Conservation (phyloP, 2,888 invertebrate species). For the Ischnura elegans region DNA sequence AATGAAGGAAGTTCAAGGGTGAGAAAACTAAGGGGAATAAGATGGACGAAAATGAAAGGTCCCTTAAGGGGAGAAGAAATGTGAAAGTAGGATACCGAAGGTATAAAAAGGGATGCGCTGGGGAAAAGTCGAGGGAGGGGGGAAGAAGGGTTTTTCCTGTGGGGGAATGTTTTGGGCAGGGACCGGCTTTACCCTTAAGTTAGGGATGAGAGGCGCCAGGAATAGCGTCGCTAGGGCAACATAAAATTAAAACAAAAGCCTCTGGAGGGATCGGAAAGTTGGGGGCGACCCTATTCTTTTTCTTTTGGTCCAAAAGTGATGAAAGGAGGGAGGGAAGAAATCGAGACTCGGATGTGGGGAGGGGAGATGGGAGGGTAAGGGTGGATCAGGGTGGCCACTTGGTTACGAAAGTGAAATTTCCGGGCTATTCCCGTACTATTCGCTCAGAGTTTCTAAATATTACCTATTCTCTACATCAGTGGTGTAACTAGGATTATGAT, state of each 20-base stretch:
- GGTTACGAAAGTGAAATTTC: too few species aligned
- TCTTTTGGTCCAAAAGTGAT: not conserved
- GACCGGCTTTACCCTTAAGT: constrained; percentile 10
- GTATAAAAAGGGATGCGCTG: not conserved
- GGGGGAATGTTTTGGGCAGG: constrained; percentile 32
- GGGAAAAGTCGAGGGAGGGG: not conserved
- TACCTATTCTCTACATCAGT: too few species aligned
- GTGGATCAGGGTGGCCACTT: too few species aligned
- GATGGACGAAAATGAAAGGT: not conserved
- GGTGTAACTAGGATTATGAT: too few species aligned
- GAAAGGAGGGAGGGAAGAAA: not conserved
- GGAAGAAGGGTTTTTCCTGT: not conserved
- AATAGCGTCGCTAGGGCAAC: constrained; percentile 54
- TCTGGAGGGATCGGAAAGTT: not conserved
- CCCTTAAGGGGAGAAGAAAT: not conserved
- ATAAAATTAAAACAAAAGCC: constrained; percentile 64
- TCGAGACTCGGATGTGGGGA: not conserved
- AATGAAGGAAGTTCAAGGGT: not conserved
- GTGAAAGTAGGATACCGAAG: not conserved
- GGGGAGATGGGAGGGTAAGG: not conserved
- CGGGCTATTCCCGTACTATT: too few species aligned
- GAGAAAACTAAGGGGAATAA: not conserved
- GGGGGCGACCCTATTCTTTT: not conserved
- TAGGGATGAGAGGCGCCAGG: constrained; percentile 52
- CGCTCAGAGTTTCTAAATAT: too few species aligned